Evolutionary conservation across 2,113 vertebrate genomes (phyloP).

Genomic region (Lycaon pictus): DNA sequence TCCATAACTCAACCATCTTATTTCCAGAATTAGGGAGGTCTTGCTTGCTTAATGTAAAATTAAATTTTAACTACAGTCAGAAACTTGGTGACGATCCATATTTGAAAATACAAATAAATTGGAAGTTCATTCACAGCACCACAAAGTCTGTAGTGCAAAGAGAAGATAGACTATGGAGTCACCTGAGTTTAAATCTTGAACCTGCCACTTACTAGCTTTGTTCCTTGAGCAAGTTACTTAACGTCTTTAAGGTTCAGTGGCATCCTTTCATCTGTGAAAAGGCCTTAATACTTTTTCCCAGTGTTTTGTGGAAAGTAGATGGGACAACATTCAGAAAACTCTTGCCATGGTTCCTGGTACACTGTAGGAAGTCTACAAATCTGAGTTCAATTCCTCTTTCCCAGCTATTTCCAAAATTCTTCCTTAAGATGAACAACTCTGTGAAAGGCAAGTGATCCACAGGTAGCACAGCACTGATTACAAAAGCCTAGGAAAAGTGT

Average conservation of each 20-base stretch:
- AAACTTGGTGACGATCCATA: not conserved
- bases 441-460: slow-evolving; percentile 29
- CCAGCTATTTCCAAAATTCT: slow-evolving; percentile 3
- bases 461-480: not conserved
- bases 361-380: not conserved
- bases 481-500: slow-evolving; percentile 27
- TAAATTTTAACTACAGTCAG: not conserved
- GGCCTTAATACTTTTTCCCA: not conserved
- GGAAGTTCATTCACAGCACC: not conserved
- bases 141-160: not conserved
- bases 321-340: slow-evolving; percentile 24
- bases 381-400: slow-evolving; percentile 30
- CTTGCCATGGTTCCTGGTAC: not conserved
- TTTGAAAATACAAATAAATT: slow-evolving; percentile 25
- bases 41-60: slow-evolving; percentile 51
- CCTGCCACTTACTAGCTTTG: not conserved
- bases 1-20: not conserved
- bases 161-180: not conserved
- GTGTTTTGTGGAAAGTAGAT: not conserved
- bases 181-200: not conserved
- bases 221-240: slow-evolving; percentile 12
- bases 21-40: slow-evolving; percentile 14
- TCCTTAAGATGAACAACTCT: not conserved
- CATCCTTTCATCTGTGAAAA: not conserved
- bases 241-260: not conserved